Evolutionary conservation across 2,113 vertebrate species (phyloP).

Genomic region (Cygnus atratus): DNA sequence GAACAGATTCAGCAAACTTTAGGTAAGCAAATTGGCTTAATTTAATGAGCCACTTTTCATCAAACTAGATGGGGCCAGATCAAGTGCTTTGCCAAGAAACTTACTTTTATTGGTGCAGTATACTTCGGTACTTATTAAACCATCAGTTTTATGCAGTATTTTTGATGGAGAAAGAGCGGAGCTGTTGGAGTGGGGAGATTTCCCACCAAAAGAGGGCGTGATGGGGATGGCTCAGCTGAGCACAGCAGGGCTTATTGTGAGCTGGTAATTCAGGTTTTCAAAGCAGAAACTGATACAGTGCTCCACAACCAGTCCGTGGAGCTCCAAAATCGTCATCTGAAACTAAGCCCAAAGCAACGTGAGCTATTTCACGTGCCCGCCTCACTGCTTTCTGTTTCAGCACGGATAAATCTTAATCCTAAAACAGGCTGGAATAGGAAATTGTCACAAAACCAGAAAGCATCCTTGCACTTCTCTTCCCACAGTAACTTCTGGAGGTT

Average conservation of each 20-base stretch:
- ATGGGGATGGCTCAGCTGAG: not conserved
- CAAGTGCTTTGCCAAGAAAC: not conserved
- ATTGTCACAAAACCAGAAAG: not conserved
- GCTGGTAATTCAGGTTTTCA: not conserved
- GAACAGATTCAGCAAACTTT: not conserved
- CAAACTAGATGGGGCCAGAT: not conserved
- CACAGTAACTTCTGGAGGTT: not conserved
- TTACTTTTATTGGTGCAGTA: not conserved
- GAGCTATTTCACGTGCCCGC: fast-evolving
- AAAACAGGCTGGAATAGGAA: not conserved
- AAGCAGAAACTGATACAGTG: no score
- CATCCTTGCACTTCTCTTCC: not conserved
- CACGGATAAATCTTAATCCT: fast-evolving
- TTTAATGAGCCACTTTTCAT: not conserved
- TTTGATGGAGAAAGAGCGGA: not conserved
- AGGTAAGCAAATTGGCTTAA: slow-evolving; percentile 1
- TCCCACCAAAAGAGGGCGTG: not conserved
- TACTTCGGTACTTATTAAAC: not conserved
- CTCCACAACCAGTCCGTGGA: not conserved
- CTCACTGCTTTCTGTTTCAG: not conserved
- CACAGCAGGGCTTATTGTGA: fast-evolving
- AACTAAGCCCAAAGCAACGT: not conserved
- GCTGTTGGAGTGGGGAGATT: not conserved
- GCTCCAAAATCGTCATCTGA: fast-evolving
- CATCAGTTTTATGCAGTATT: not conserved